A percentile compares a stretch with the other conserved stretches of the same genome.
These are phyloP conservation scores for Cylindroiulus punctatus DNA, from an alignment of 2,888 invertebrate species.

Conservation along the genomic window DNA sequence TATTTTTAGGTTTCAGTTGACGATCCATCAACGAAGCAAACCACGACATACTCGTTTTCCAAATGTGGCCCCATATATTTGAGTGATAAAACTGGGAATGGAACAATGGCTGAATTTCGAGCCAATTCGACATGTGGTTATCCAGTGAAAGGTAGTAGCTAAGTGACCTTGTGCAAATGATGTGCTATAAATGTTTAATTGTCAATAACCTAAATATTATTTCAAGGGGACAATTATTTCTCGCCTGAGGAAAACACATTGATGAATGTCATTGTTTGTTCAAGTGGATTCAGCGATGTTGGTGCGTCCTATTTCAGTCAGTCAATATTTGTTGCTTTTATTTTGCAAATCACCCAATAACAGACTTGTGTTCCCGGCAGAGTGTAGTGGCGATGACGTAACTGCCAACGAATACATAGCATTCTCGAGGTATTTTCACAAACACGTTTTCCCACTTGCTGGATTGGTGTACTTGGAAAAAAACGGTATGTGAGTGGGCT, in stretches of 20 bases:
- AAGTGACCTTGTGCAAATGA: no score
- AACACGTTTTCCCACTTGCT: not conserved
- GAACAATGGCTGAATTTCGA: slow-evolving; percentile 6
- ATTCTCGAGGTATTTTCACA: not conserved
- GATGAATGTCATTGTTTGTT: not conserved
- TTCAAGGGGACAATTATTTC: not conserved
- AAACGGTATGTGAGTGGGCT: not conserved
- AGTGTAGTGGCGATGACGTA: not conserved
- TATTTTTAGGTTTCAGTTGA: not conserved
- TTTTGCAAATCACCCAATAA: no score
- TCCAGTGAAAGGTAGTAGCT: not conserved
- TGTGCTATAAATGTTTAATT: no score
- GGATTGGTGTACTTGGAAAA: not conserved
- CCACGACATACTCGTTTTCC: not conserved
- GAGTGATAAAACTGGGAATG: not conserved
- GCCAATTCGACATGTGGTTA: not conserved
- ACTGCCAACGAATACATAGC: not conserved
- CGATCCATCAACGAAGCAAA: not conserved
- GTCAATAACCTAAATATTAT: not conserved
- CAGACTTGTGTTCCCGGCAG: not conserved
- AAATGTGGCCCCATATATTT: not conserved
- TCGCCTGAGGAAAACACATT: not conserved
- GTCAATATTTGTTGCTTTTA: not conserved
- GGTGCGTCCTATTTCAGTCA: not conserved
- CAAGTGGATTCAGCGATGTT: not conserved